Conservation (phyloP, 2,113 vertebrate genomes). For the Charadrius vociferus region DNA sequence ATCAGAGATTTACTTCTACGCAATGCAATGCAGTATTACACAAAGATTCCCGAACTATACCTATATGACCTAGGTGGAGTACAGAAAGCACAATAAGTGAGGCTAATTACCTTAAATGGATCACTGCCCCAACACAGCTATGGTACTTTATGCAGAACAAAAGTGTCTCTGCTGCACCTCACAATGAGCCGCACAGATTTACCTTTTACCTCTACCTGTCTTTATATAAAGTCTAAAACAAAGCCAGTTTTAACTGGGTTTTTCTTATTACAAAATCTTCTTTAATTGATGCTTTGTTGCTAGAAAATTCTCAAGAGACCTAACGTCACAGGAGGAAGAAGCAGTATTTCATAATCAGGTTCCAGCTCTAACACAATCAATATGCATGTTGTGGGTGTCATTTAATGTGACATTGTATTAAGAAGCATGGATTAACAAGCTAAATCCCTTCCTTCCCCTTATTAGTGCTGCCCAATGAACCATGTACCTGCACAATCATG, state of each 20-base stretch:
- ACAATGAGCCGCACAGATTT: neutral
- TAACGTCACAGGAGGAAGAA: neutral
- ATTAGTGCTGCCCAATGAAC: slow-evolving; percentile 36
- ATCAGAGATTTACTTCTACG: neutral
- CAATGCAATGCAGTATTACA: neutral
- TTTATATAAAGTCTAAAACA: neutral
- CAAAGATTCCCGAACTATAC: neutral
- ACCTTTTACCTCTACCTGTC: neutral
- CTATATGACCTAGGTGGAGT: neutral
- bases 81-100: neutral
- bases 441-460: slow-evolving; percentile 61
- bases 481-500: neutral
- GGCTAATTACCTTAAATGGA: neutral
- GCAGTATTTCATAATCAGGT: neutral
- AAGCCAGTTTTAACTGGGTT: neutral
- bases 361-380: neutral
- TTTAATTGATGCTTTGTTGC: neutral
- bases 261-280: neutral
- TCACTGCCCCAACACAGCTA: neutral
- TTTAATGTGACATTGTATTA: slow-evolving; percentile 38
- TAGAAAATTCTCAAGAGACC: neutral
- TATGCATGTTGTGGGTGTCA: slow-evolving; percentile 12
- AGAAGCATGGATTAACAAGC: slow-evolving; percentile 39
- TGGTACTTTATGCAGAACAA: neutral
- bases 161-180: neutral